A percentile compares a stretch with the other conserved stretches of the same genome.
These are phyloP conservation scores for Peromyscus nudipes DNA, from an alignment of 2,797 vertebrate species.

Conservation along the genomic window DNA sequence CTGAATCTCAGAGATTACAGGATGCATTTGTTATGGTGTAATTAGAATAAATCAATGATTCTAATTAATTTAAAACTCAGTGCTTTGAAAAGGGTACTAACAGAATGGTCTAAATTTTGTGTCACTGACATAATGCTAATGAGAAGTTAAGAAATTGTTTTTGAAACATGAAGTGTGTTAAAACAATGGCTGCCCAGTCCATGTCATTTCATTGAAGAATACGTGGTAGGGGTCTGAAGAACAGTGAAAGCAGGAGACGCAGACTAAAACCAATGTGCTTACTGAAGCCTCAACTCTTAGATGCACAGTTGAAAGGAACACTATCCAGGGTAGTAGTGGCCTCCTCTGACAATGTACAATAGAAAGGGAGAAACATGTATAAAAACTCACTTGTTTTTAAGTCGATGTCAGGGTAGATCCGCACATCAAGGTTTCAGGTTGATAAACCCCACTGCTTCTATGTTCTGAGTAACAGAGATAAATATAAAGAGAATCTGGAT, in stretches of 20 bases:
- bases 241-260: background rate
- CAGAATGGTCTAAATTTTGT: background rate
- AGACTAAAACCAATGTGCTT: background rate
- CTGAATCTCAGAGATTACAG: background rate
- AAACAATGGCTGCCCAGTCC: background rate
- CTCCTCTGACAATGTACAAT: background rate
- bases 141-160: background rate
- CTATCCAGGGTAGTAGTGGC: background rate
- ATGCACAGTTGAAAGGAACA: background rate
- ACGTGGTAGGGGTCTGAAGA: background rate
- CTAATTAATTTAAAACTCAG: background rate
- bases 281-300: background rate
- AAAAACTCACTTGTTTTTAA: background rate
- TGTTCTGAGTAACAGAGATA: background rate
- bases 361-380: background rate
- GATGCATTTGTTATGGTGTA: background rate
- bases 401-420: background rate
- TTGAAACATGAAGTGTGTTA: background rate
- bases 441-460: background rate
- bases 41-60: too few species aligned
- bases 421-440: background rate
- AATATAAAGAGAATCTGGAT: background rate
- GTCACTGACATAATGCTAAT: background rate
- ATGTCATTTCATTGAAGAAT: background rate
- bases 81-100: background rate